Conservation (phyloP, 2,888 invertebrate species). For the Athalia rosae region DNA sequence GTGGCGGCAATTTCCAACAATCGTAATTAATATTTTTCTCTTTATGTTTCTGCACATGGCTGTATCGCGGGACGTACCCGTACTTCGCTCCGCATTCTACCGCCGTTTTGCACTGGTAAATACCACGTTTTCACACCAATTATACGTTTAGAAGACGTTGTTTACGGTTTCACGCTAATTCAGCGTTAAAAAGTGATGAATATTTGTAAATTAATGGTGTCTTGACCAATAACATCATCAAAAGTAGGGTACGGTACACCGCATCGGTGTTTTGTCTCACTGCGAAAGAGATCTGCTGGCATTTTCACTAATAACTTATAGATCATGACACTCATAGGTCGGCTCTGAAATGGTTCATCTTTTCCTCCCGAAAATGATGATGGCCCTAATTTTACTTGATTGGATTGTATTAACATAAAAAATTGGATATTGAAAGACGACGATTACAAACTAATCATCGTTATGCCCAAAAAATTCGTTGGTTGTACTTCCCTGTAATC, state of each 20-base stretch:
- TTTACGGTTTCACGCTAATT: conserved; percentile 4
- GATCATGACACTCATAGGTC: not conserved
- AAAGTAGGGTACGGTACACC: conserved; percentile 38
- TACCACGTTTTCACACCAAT: conserved; percentile 4
- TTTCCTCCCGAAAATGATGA: no score
- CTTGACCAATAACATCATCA: conserved; percentile 6
- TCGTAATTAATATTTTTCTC: no score
- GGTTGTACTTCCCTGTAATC: no score
- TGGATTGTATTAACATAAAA: no score
- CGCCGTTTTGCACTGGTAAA: conserved; percentile 64
- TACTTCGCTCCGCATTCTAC: conserved; percentile 61
- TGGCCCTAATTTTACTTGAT: no score
- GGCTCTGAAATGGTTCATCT: not conserved
- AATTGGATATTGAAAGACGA: no score
- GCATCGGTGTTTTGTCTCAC: conserved; percentile 26
- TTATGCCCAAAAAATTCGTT: no score
- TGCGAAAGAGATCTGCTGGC: not conserved
- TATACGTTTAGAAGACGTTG: conserved; percentile 8
- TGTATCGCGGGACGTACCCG: conserved; percentile 64
- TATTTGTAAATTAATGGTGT: conserved; percentile 34
- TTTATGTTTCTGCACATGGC: conserved; percentile 71
- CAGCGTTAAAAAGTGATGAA: conserved; percentile 32
- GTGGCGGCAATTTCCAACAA: no score
- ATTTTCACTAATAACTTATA: not conserved
- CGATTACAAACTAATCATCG: no score